Evolutionary conservation across 1,140 invertebrate genomes (phyloP).

Genomic region (Platyscapa corneri): DNA sequence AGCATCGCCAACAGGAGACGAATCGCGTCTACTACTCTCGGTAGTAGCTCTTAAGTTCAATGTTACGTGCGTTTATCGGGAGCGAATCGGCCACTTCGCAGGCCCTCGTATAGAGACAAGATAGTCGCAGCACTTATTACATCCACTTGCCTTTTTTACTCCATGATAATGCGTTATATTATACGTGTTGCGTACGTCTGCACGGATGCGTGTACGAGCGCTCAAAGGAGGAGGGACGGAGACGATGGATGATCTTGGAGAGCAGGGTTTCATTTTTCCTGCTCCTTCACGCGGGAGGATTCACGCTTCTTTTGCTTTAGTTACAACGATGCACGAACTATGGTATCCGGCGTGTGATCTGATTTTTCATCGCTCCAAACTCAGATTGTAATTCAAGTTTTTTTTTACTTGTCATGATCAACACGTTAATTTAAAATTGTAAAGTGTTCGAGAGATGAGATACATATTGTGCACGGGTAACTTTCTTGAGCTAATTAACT

Average conservation of each 20-base stretch:
- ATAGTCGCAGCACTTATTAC: background rate
- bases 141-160: background rate
- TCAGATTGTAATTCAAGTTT: conserved; percentile 10
- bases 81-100: background rate
- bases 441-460: conserved; percentile 5
- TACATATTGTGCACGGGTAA: background rate
- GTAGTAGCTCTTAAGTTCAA: background rate
- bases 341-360: conserved; percentile 50
- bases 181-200: background rate
- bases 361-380: conserved; percentile 32
- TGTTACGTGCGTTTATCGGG: background rate
- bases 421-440: conserved; percentile 22
- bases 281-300: conserved; percentile 21
- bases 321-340: conserved; percentile 17
- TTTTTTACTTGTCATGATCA: conserved; percentile 28
- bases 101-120: background rate
- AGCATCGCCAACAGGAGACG: no score
- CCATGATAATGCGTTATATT: conserved; percentile 11
- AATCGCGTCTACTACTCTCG: background rate
- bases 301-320: conserved; percentile 39
- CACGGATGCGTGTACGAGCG: background rate
- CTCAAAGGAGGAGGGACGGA: background rate
- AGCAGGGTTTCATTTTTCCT: conserved; percentile 25
- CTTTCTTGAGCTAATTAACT: conserved; percentile 1
- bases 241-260: conserved; percentile 31